Evolutionary conservation across 2,888 invertebrate species (phyloP).

Genomic region (Harpalus rubripes): DNA sequence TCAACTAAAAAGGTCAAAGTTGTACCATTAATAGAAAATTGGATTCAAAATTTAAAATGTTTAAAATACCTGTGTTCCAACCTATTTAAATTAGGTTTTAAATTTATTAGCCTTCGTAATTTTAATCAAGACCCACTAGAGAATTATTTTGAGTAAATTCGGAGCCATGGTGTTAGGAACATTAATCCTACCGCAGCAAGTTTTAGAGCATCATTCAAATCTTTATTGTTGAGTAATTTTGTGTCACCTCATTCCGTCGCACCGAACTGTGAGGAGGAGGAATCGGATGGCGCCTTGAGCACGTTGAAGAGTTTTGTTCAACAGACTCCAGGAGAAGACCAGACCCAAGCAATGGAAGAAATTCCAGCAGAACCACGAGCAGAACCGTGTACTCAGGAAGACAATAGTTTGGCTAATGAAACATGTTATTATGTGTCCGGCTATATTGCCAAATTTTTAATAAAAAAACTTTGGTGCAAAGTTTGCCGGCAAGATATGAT

Average conservation of each 20-base stretch:
- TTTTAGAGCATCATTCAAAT: conserved; percentile 68
- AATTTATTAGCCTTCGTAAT: conserved; percentile 67
- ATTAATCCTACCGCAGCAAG: conserved; percentile 67
- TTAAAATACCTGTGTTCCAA: conserved; percentile 67
- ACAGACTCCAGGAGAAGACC: background rate
- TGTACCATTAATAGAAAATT: conserved; percentile 68
- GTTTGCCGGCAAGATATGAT: background rate
- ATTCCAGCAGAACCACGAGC: no score
- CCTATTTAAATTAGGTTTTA: conserved; percentile 65
- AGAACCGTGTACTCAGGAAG: background rate
- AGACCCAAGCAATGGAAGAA: background rate
- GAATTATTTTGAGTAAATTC: conserved; percentile 68
- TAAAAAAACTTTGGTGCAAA: background rate
- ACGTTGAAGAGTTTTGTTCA: conserved; percentile 28
- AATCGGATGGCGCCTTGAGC: conserved; percentile 48
- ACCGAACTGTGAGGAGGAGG: conserved; percentile 69
- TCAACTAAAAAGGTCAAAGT: conserved; percentile 27
- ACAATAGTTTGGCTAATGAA: background rate
- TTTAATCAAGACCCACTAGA: conserved; percentile 69
- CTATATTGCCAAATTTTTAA: background rate
- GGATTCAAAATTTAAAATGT: conserved; percentile 66
- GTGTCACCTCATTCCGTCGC: conserved; percentile 65
- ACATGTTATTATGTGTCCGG: no score
- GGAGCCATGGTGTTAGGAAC: conserved; percentile 69
- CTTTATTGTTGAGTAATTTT: conserved; percentile 69